Evolutionary conservation across 2,888 invertebrate species (phyloP).

Genomic region (Polydrusus pterygomalis): DNA sequence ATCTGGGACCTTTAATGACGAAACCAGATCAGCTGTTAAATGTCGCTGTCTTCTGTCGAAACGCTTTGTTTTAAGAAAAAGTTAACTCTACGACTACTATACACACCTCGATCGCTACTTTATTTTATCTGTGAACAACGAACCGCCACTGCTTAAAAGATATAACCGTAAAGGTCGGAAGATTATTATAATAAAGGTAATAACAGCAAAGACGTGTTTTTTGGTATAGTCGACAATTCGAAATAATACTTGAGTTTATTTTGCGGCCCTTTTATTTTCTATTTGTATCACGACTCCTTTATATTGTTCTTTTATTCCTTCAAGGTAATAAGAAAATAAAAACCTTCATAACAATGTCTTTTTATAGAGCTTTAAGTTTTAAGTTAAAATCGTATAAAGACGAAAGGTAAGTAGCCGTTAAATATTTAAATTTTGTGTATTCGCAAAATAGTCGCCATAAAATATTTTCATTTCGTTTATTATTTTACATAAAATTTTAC

Average conservation of each 20-base stretch:
- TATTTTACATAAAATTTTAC: too few species aligned
- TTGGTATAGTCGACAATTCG: neutral
- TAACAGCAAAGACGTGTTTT: neutral
- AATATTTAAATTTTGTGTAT: too few species aligned
- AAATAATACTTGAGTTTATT: constrained; percentile 2
- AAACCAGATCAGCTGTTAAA: too few species aligned
- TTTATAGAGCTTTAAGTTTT: too few species aligned
- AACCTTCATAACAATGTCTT: neutral
- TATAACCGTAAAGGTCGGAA: constrained; percentile 2
- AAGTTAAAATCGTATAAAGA: too few species aligned
- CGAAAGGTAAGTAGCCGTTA: too few species aligned
- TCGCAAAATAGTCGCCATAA: too few species aligned
- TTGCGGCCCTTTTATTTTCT: neutral
- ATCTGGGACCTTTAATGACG: too few species aligned
- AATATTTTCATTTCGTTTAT: too few species aligned
- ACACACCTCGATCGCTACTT: neutral
- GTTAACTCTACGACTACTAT: too few species aligned
- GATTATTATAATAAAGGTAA: neutral
- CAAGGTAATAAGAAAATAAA: neutral
- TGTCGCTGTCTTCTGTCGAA: too few species aligned
- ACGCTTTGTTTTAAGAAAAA: too few species aligned
- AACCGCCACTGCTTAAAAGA: neutral
- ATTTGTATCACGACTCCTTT: neutral
- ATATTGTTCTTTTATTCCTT: constrained; percentile 2
- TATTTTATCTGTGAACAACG: neutral